A percentile compares a stretch with the other conserved stretches of the same genome.
These are phyloP conservation scores for Alviniconcha strummeri DNA, from an alignment of 2,888 invertebrate genomes.

Conservation along the genomic window DNA sequence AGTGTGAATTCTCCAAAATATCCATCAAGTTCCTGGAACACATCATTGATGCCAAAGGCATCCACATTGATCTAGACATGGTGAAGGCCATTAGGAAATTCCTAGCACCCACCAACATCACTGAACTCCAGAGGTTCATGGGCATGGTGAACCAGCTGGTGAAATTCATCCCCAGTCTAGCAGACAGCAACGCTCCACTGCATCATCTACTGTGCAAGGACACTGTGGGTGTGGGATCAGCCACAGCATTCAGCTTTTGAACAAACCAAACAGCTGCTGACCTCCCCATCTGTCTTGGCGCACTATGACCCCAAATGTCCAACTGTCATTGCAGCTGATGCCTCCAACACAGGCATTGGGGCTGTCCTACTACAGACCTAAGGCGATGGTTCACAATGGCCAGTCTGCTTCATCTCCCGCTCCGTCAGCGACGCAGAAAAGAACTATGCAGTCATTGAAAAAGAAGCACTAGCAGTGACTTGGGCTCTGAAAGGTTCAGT, in stretches of 20 bases:
- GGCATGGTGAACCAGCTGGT: constrained; percentile 30
- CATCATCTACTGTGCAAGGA: no score
- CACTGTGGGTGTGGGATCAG: constrained; percentile 3
- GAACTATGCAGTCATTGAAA: constrained; percentile 11
- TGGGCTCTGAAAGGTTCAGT: neutral
- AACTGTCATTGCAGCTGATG: constrained; percentile 8
- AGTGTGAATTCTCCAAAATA: constrained; percentile 2
- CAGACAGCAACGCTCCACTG: constrained; percentile 10
- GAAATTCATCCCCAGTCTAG: constrained; percentile 22
- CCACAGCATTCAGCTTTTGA: constrained; percentile 15
- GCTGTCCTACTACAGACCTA: neutral
- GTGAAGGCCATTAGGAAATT: constrained; percentile 62
- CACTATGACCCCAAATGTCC: neutral
- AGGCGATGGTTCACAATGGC: neutral
- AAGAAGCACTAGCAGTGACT: constrained; percentile 4
- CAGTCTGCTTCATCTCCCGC: constrained; percentile 3
- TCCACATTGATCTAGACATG: constrained; percentile 75
- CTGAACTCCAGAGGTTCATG: constrained; percentile 13
- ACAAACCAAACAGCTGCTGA: neutral
- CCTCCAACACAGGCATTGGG: neutral
- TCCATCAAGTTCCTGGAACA: neutral
- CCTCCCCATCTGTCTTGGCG: neutral
- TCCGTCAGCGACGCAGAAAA: neutral
- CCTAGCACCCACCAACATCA: neutral
- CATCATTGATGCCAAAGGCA: constrained; percentile 77